phyloP scores from a whole-genome alignment of 2,797 vertebrate species.

The Lepidocolaptes lacrymiger region DNA sequence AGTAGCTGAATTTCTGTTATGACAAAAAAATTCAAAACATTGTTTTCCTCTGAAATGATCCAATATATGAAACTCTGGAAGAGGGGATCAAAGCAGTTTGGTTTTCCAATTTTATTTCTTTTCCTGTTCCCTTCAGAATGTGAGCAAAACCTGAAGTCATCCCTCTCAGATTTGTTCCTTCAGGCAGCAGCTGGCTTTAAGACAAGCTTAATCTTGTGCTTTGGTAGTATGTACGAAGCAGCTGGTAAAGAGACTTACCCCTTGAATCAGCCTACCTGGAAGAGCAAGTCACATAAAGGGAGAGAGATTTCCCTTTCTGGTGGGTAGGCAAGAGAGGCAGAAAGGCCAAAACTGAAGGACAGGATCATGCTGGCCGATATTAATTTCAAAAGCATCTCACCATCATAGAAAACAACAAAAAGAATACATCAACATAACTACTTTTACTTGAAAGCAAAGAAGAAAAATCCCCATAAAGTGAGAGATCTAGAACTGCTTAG shows the following conservation, averaged over 20 bases:
- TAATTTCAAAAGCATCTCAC: background rate
- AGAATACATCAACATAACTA: fast-evolving
- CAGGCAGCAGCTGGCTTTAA: background rate
- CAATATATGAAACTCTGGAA: slow-evolving; percentile 29
- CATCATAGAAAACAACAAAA: background rate
- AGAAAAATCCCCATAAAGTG: background rate
- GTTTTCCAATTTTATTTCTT: background rate
- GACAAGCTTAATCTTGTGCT: background rate
- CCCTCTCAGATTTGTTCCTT: background rate
- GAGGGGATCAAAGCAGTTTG: background rate
- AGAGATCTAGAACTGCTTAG: background rate
- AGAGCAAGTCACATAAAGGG: background rate
- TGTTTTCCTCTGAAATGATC: slow-evolving; percentile 32
- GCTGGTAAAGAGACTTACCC: background rate
- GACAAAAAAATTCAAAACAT: background rate
- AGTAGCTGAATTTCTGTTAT: background rate
- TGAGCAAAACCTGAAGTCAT: background rate
- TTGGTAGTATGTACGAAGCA: background rate
- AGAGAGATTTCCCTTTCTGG: background rate
- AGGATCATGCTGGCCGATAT: background rate
- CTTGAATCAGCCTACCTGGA: background rate
- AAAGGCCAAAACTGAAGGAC: background rate
- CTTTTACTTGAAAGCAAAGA: background rate
- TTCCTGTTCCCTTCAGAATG: background rate
- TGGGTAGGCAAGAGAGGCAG: background rate